Percentiles rank a stretch among this genome's conserved stretches.
These are phyloP conservation scores for Apocrypta bakeri DNA, from an alignment of 1,140 invertebrate species.

Conservation along the genomic window DNA sequence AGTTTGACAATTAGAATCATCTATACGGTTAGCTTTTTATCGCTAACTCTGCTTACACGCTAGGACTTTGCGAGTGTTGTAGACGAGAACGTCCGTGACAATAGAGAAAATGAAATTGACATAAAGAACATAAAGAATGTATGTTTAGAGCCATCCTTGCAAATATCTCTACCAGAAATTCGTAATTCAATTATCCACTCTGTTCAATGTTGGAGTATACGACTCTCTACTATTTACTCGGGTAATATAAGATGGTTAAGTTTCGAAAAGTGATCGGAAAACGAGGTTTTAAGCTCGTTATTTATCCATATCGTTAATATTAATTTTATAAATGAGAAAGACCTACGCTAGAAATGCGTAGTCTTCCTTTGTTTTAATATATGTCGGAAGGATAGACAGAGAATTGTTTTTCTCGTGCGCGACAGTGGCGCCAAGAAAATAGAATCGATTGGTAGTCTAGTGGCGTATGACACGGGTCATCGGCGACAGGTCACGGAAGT, in stretches of 20 bases:
- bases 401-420: conserved; percentile 24
- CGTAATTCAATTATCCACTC: conserved; percentile 21
- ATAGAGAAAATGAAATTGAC: not conserved
- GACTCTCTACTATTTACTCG: not conserved
- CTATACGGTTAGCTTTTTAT: too few relatives aligned
- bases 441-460: conserved; percentile 24
- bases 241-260: not conserved
- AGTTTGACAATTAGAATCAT: too few relatives aligned
- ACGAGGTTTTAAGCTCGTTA: not conserved
- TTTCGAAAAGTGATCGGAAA: not conserved
- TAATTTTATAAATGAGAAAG: conserved; percentile 16
- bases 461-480: conserved; percentile 32
- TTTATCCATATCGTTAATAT: not conserved
- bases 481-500: conserved; percentile 25
- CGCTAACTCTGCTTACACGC: too few relatives aligned
- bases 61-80: too few relatives aligned
- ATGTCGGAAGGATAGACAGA: not conserved
- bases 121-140: not conserved
- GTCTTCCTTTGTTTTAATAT: not conserved
- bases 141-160: not conserved
- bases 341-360: not conserved
- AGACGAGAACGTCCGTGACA: too few relatives aligned
- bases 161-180: conserved; percentile 4
- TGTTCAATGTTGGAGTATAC: not conserved
- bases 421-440: not conserved